Base-by-base conservation (phyloP, 2,888 invertebrate genomes). In the Gortyna flavago region DNA sequence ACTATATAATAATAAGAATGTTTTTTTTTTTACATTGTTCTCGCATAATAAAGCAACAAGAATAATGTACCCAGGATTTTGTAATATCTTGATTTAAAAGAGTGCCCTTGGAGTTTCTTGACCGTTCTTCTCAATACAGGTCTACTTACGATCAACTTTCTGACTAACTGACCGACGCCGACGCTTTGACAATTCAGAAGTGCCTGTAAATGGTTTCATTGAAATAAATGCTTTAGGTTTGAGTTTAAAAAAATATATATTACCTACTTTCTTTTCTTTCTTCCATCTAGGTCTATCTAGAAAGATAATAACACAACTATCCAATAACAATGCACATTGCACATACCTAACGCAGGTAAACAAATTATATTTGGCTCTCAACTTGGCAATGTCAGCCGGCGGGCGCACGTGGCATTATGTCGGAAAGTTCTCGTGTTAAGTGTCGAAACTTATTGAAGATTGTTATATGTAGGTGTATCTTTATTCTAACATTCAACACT, bases 301-400 rank as follows among this genome's bases (percentile, higher is more conserved):
- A 64, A 62, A 35, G 21, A 35, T 64, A 64, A 64, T 13, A 9
- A 41, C 21, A 61, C 0, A 48, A 38, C 4, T 16, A 61, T 35
- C 11, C 18, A 64, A 57, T 73, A 16, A 64, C 7, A 61, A 81
- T 59, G 51, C 29, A 35, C 11, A 29, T 80, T 59, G 51, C 29
- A 35, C 11, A 29, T 80, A 25, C 35, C 21, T 8, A 21, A 38
- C 38, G 29, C n/a, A 54, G 9, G 35, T 35, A 29, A 4, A 66
- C 4, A 41, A 62, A 57, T 62, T 79, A 79, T 81, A 84, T 73
- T 85, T 51, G 77, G 72, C 77, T 75, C 65, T 44, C 21, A 51
- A 68, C 25, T 83, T 83, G 85, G 83, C 85, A 83, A 29, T 57
- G 54, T 11, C 5, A 68, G 25, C 18, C 41, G 2, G 13, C 11